Conservation (phyloP, 2,888 invertebrate genomes). For the Matsumyia berberina region DNA sequence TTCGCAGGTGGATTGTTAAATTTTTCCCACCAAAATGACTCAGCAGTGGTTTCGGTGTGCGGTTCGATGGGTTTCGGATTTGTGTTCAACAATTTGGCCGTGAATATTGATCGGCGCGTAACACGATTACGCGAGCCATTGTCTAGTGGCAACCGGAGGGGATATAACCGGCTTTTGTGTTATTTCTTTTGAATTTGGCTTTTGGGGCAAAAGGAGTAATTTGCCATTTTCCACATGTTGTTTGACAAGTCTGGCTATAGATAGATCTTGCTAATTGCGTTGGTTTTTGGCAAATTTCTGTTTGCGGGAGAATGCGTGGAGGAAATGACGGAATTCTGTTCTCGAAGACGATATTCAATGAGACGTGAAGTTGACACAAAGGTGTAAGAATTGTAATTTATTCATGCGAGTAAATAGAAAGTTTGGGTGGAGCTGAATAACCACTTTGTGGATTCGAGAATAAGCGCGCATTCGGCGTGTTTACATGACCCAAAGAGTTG, state of each 20-base stretch:
- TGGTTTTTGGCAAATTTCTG: slow-evolving; percentile 2
- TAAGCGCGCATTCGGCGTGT: too few species aligned
- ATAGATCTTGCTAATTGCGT: slow-evolving; percentile 4
- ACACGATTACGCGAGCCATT: slow-evolving; percentile 20
- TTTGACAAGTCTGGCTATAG: background rate
- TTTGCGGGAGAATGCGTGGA: background rate
- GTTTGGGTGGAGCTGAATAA: too few species aligned
- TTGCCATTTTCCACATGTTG: slow-evolving; percentile 26
- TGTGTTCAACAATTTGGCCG: slow-evolving; percentile 42
- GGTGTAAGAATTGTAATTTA: background rate
- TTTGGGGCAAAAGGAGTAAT: slow-evolving; percentile 1
- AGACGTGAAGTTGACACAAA: background rate
- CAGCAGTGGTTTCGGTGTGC: background rate
- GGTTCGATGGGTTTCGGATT: slow-evolving; percentile 15
- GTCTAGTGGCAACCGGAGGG: background rate
- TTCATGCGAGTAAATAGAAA: background rate
- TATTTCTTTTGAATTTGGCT: slow-evolving; percentile 32
- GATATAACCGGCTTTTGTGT: slow-evolving; percentile 42
- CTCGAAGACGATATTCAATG: background rate
- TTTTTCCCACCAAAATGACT: slow-evolving; percentile 30
- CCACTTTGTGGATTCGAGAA: too few species aligned
- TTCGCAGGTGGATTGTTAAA: slow-evolving; percentile 30
- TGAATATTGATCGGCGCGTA: slow-evolving; percentile 47
- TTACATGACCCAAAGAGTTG: too few species aligned
- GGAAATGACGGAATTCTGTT: background rate